Evolutionary conservation across 2,113 vertebrate species (phyloP), one percentile per base, ranked within the genome.

Genomic region (Pygoscelis adeliae): DNA sequence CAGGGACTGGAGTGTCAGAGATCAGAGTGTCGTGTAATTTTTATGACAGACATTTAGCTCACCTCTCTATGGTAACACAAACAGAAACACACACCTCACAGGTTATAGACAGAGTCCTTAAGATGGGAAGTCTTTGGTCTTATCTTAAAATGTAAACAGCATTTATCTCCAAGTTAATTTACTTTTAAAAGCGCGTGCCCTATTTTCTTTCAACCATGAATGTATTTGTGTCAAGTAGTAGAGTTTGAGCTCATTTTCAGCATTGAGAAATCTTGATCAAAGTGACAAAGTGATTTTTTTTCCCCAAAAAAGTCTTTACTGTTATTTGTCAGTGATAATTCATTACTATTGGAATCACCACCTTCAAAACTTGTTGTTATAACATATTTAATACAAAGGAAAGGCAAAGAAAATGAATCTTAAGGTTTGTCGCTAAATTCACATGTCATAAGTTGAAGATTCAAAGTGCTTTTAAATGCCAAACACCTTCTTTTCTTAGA

Each of bases 111-210:
- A 72, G 9, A 83, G 62, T 62, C 23, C 34, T 87, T 83, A 73
- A 85, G 49, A 87, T 16, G 29, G 20, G 38, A 91, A 88, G 44
- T 47, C 58, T 94, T 32, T 74, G 52, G 34, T 66, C 63, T 91
- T 80, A 89, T 53, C 79, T 93, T 89, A 89, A 92, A 92, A 92
- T 29, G n/a, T 74, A 84, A 91, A 71, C 53, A 70, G 53, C 47
- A 80, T 83, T 94, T 90, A 91, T 70, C 65, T 70, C 42, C 67
- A 77, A 14, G 5, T 61, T 84, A 79, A 92, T 93, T 83, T 93
- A 83, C 2, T 71, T 88, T 86, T 23, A 58, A 36, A 88, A 95
- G 20, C 36, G 21, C 4, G 7, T 70, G 49, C n/a, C 84, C 62
- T 70, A 70, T 83, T 94, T 93, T 91, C 73, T 87, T 94, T 87